Percentiles rank a stretch among this genome's conserved stretches.
phyloP scores from a whole-genome alignment of 2,113 vertebrate species.

The Acanthochromis polyacanthus region DNA sequence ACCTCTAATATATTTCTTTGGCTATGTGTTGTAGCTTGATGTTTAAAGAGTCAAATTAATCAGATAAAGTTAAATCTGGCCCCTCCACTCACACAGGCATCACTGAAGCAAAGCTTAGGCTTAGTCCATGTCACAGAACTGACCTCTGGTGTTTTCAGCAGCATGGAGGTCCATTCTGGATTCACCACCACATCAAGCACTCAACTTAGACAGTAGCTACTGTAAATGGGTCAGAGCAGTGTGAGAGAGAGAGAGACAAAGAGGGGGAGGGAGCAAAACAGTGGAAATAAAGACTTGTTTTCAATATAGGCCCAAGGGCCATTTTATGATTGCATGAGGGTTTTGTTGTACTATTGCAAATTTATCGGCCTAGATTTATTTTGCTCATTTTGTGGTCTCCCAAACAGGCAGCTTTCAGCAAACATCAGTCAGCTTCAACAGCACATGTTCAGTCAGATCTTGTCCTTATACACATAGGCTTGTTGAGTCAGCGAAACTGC shows the following conservation, averaged over 20 bases:
- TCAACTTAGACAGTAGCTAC: slow-evolving; percentile 39
- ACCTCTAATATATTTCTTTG: too few species aligned
- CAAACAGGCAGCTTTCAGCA: background rate
- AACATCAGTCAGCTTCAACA: background rate
- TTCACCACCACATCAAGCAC: slow-evolving; percentile 46
- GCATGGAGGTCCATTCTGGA: slow-evolving; percentile 2
- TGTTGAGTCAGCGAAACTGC: background rate
- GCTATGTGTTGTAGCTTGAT: too few species aligned
- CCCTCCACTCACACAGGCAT: background rate
- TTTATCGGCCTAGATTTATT: slow-evolving; percentile 38
- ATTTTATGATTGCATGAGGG: slow-evolving; percentile 38
- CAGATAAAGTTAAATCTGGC: too few species aligned
- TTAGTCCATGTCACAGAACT: background rate
- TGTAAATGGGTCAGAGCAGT: slow-evolving; percentile 75
- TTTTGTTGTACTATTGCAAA: slow-evolving; percentile 36
- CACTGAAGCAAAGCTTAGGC: background rate
- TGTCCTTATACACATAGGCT: background rate
- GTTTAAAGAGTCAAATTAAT: too few species aligned
- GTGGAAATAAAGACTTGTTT: slow-evolving; percentile 45
- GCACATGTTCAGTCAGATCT: background rate
- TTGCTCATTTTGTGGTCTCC: slow-evolving; percentile 7
- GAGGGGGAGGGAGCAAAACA: slow-evolving; percentile 26
- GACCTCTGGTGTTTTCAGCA: background rate
- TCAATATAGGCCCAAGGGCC: slow-evolving; percentile 36
- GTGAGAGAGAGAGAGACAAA: background rate